Percentiles rank a stretch among this genome's conserved stretches.
phyloP scores from a whole-genome alignment of 2,888 invertebrate species.

The Drosophila putrida region DNA sequence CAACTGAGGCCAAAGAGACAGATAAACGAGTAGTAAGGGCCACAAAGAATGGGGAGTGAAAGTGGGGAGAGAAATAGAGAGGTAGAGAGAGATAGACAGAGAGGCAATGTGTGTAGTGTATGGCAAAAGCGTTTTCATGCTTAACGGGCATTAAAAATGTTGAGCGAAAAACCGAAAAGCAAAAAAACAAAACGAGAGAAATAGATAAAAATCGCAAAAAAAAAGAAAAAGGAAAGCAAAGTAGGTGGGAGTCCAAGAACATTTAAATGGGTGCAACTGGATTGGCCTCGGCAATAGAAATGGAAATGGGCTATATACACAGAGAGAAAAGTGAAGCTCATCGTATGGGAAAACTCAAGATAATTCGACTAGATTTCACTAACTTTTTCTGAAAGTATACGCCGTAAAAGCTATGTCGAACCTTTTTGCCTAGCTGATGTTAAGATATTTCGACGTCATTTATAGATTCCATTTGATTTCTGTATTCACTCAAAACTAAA shows the following conservation, averaged over 20 bases:
- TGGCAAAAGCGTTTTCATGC: conserved; percentile 80
- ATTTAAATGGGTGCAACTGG: conserved; percentile 54
- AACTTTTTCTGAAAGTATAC: too few relatives aligned
- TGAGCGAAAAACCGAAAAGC: conserved; percentile 59
- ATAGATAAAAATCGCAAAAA: conserved; percentile 72
- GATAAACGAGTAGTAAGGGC: background rate
- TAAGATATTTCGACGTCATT: too few relatives aligned
- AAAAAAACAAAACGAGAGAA: conserved; percentile 40
- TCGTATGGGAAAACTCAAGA: too few relatives aligned
- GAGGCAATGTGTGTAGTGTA: conserved; percentile 7
- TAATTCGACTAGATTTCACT: too few relatives aligned
- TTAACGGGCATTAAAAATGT: conserved; percentile 80
- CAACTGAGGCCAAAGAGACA: conserved; percentile 55
- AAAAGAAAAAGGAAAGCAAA: conserved; percentile 27
- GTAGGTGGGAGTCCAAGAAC: conserved; percentile 37
- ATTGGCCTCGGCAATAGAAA: conserved; percentile 9
- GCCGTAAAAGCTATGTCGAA: too few relatives aligned
- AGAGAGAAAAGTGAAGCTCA: too few relatives aligned
- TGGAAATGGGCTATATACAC: background rate
- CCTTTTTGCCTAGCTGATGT: too few relatives aligned
- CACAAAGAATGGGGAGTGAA: conserved; percentile 1
- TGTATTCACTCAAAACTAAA: too few relatives aligned
- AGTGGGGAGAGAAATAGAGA: conserved; percentile 7
- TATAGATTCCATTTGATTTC: too few relatives aligned
- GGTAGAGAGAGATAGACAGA: conserved; percentile 11